Conservation (phyloP, 2,113 vertebrate genomes). For the Cebus imitator region DNA sequence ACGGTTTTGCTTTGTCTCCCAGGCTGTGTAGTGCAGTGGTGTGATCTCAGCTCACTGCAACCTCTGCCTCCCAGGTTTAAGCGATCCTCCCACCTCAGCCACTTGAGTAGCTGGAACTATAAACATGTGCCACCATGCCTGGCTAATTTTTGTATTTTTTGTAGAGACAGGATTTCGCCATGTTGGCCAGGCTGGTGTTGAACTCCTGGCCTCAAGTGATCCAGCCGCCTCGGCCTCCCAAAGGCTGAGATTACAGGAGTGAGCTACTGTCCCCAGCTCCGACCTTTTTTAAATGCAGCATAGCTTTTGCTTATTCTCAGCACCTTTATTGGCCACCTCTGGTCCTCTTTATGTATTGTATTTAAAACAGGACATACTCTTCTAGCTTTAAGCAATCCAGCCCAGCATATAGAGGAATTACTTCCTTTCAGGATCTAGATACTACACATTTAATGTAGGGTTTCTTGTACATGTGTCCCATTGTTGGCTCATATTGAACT, state of each 20-base stretch:
- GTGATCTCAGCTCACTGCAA: no score
- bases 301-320: background rate
- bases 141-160: background rate
- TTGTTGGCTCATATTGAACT: background rate
- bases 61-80: background rate
- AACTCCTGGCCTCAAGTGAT: background rate
- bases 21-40: background rate
- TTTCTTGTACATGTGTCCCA: background rate
- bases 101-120: background rate
- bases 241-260: background rate
- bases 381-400: background rate
- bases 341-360: background rate
- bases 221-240: background rate
- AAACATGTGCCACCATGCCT: background rate
- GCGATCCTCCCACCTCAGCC: background rate
- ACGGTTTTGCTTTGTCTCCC: background rate
- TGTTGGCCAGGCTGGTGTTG: background rate
- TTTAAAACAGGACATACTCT: background rate
- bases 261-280: no score
- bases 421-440: background rate
- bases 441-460: background rate
- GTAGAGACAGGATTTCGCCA: background rate
- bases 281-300: background rate
- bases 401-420: background rate
- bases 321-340: background rate